These are phyloP conservation scores for Myocastor coypus DNA, from an alignment of 2,113 vertebrate genomes.

Conservation along the genomic window DNA sequence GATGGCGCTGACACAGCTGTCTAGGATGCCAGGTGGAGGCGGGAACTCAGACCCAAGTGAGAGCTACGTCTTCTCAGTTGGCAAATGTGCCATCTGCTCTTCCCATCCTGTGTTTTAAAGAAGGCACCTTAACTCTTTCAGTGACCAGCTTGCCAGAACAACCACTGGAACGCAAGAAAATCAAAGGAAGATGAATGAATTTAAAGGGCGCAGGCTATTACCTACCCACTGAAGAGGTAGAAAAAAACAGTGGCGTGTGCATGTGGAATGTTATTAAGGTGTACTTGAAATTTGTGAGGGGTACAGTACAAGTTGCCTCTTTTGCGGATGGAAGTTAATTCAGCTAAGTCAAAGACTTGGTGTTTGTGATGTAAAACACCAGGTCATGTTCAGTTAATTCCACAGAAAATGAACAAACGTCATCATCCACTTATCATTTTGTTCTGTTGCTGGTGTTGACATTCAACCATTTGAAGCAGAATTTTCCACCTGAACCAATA, in stretches of 20 bases:
- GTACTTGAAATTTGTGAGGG: background rate
- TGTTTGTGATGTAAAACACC: background rate
- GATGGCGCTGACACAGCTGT: conserved; percentile 75
- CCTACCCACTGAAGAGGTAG: background rate
- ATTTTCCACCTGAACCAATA: conserved; percentile 20
- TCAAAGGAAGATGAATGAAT: background rate
- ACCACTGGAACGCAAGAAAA: background rate
- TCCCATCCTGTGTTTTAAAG: background rate
- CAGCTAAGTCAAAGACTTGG: background rate
- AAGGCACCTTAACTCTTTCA: conserved; percentile 69
- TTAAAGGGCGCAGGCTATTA: background rate
- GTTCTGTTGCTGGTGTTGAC: background rate
- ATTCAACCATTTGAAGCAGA: conserved; percentile 7
- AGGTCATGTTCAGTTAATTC: conserved; percentile 5
- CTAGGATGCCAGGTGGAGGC: conserved; percentile 75
- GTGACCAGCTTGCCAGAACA: conserved; percentile 3
- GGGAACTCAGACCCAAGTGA: conserved; percentile 52
- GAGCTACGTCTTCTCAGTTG: conserved; percentile 37
- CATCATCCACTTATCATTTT: background rate
- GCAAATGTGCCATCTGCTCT: conserved; percentile 71
- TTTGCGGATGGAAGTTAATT: background rate
- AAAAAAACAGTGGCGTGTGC: background rate
- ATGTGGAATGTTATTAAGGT: too few relatives aligned
- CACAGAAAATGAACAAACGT: background rate
- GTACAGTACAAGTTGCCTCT: background rate